Base-by-base conservation (phyloP, 2,113 vertebrate genomes). In the Physeter macrocephalus region DNA sequence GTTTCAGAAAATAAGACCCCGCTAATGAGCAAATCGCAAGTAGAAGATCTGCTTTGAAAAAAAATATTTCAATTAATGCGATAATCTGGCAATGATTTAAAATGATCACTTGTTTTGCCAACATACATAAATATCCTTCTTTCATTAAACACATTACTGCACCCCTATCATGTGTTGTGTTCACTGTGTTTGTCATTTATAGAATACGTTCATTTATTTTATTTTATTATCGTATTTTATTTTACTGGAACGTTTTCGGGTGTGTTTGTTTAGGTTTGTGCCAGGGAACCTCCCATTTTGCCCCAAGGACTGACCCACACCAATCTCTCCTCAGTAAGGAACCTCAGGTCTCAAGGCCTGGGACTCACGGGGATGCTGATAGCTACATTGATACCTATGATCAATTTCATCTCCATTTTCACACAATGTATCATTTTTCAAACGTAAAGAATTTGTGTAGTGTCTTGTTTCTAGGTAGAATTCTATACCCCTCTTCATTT, bases 1-100 rank as follows among this genome's bases (percentile, higher is more conserved):
- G 80, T 81, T 92, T 95, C 64, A 72, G 71, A 66, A 97, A 94
- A 96, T 39, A 94, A 95, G 95, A 85, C 39, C 36, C 61, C 41
- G 54, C 66, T 83, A 69, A 64, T 61, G 46, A 61, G 72, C 34
- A 87, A 61, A 85, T 43, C 80, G 36, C 36, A 90, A 89, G 67
- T 78, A 78, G 61, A 85, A 11, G 46, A 6, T 91, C 77, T 95
- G 71, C 66, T 85, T 59, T 72, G 77, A 29, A n/a, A 86, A 67
- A 67, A 64, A 69, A 1, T 82, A 86, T 90, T 95, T 83, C 71
- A 61, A n/a, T 96, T n/a, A 67, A 43, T 62, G 29, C 74, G 87
- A 85, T 88, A 18, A 91, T 52, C 64, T 71, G 39, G 34, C 14
- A 67, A 90, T 81, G 39, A 69, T 27, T 81, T 67, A 84, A 94